Base-by-base conservation (phyloP, 2,888 invertebrate species). In the Nycteola revayana region DNA sequence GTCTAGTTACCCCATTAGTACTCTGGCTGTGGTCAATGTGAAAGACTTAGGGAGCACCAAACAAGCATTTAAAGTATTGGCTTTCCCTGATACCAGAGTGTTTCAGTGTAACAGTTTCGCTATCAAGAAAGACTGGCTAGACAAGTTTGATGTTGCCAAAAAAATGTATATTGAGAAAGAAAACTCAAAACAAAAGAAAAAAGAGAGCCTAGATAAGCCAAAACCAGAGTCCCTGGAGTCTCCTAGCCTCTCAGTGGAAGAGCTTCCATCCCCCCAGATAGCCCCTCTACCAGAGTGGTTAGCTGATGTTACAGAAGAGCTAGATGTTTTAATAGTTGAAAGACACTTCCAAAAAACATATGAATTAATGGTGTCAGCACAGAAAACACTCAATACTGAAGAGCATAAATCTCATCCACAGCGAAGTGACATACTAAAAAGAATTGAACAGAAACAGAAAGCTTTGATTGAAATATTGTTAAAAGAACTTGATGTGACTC, bases 281-380 rank as follows among this genome's bases (percentile, higher is more conserved):
- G 51, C 75, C 14, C 70, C 77, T 2, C 48, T 90, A 25, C 96
- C 97, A 0, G 96, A 96, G 66, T 98, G 98, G 98, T 80, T 98
- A 33, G 81, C 93, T 36, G 97, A 98, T 76, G 93, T 96, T 2
- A 94, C 96, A 1, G 98, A 98, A 75, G 98, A 98, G 77, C 87
- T 99, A 33, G 98, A 99, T 87, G 97, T 98, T 7, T 92, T 94
- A 59, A 95, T 98, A 50, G 98, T 98, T 0, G 97, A 98, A 79
- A 92, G 98, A 58, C 96, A 98, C 78, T 98, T 98, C 69, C 96
- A 98, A 75, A 96, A 96, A 66, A 97, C 98, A 1, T 94, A 96
- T 49, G 91, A 92, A 47, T 86, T 97, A 7, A 92, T 98, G 52
- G 94, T 94, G 14, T 68, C 72, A 32, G 87, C 89, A 9, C 87